Base-by-base conservation (phyloP, 2,888 invertebrate genomes). In the Cheilosia variabilis region DNA sequence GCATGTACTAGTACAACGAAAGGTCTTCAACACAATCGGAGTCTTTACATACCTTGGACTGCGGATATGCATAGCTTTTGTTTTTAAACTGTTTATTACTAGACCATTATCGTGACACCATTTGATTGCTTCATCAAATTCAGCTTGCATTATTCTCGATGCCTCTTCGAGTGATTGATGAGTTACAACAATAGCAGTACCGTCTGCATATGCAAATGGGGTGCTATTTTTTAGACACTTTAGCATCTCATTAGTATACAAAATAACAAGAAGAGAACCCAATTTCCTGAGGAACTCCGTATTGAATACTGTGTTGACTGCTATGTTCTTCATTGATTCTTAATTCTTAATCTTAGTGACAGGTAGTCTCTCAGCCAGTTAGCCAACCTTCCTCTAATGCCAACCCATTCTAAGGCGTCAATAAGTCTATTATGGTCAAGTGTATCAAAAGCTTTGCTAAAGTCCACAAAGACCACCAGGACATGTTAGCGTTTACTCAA, bases 281-380 rank as follows among this genome's bases (percentile, higher is more conserved):
- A 72, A 13, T 17, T 43, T 62, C 45, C 53, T 72, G 45, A 1
- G 53, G 72, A 13, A 62, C 72, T 31, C 53, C 62, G 43, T 62
- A 55, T 15, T 62, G 13, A 2, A 72, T 5, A 53, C 13, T 9
- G 31, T 43, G 15, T 55, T 31, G 47, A 2, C 15, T 13, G 34
- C 47, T 73, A 4, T 15, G n/a, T 4, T 4, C n/a, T 4, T 57
- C 22, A 1, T 37, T 27, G 9, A 65, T 55, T 41, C 43, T 73
- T 13, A 55, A 47, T 6, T 24, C 7, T 6, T 15, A 41, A 3
- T 2, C 41, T 41, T 15, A 41, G 4, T 41, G 41, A 41, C 15
- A 41, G 15, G 41, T 41, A 41, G 13, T 41, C 41, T 4, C 41
- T 10, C 2, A 41, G 41, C 41, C 41, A 41, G 2, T 13, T 41